A percentile compares a stretch with the other conserved stretches of the same genome.
Evolutionary conservation across 2,113 vertebrate species (phyloP).

Genomic region (Trichomycterus rosablanca): DNA sequence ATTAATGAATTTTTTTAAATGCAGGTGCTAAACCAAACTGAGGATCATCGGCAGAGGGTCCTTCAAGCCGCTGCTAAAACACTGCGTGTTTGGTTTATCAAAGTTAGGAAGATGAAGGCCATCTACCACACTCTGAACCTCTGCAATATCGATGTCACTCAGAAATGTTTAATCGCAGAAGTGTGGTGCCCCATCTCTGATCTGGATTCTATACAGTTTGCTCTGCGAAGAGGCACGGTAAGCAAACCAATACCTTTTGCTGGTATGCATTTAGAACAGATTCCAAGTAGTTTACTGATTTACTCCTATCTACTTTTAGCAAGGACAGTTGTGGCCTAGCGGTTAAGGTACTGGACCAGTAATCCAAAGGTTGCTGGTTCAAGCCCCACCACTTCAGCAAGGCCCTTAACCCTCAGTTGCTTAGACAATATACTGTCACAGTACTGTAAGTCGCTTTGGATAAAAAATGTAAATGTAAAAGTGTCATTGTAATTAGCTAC

Average conservation of each 20-base stretch:
- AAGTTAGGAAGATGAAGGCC: constrained; percentile 98
- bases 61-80: constrained; percentile 93
- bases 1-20: constrained; percentile 21
- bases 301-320: no score
- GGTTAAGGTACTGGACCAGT: no score
- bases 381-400: no score
- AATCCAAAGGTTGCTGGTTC: no score
- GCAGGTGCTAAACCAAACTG: constrained; percentile 95
- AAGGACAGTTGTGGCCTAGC: no score
- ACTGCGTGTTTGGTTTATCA: constrained; percentile 95
- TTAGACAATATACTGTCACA: no score
- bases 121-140: constrained; percentile 98
- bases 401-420: no score
- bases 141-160: constrained; percentile 97
- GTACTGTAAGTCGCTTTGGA: no score
- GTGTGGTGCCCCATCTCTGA: constrained; percentile 97
- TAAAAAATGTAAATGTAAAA: no score
- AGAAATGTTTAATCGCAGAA: constrained; percentile 97
- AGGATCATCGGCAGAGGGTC: constrained; percentile 93
- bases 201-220: constrained; percentile 96
- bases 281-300: no score
- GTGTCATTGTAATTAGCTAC: no score
- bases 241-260: constrained; percentile 49
- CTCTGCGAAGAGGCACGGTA: constrained; percentile 90
- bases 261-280: neutral